Conservation (phyloP, 2,113 vertebrate genomes). For the Lepisosteus osseus region DNA sequence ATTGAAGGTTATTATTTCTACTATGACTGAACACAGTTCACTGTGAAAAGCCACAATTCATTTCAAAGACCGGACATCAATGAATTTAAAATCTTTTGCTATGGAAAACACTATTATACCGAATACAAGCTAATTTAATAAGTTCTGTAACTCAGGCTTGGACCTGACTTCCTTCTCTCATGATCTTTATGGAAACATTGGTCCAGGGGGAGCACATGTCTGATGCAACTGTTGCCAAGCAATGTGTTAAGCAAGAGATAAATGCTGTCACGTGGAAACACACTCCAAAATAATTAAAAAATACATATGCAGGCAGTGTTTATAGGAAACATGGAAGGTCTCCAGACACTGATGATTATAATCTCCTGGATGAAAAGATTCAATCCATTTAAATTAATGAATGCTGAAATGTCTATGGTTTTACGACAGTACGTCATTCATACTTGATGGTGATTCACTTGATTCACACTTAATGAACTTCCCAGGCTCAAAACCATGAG, state of each 20-base stretch:
- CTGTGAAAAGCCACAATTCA: too few relatives aligned
- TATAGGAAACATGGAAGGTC: background rate
- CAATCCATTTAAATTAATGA: too few relatives aligned
- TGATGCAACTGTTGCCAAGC: constrained; percentile 35
- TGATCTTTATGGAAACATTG: background rate
- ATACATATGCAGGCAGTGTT: background rate
- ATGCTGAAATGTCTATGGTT: background rate
- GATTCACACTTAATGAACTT: background rate
- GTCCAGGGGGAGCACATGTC: background rate
- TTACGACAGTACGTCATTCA: background rate
- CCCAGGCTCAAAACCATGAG: background rate
- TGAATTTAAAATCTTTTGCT: too few relatives aligned
- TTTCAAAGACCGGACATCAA: too few relatives aligned
- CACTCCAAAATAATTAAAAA: background rate
- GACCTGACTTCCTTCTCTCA: too few relatives aligned
- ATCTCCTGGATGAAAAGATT: too few relatives aligned
- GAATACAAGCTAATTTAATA: too few relatives aligned
- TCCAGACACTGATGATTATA: background rate
- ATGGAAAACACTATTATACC: too few relatives aligned
- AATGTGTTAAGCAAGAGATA: constrained; percentile 23
- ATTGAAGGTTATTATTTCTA: too few relatives aligned
- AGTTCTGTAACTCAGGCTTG: too few relatives aligned
- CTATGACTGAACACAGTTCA: too few relatives aligned
- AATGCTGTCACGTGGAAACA: constrained; percentile 20
- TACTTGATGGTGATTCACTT: background rate